phyloP scores from a whole-genome alignment of 2,113 vertebrate genomes.

The Protomyctophum bolini region DNA sequence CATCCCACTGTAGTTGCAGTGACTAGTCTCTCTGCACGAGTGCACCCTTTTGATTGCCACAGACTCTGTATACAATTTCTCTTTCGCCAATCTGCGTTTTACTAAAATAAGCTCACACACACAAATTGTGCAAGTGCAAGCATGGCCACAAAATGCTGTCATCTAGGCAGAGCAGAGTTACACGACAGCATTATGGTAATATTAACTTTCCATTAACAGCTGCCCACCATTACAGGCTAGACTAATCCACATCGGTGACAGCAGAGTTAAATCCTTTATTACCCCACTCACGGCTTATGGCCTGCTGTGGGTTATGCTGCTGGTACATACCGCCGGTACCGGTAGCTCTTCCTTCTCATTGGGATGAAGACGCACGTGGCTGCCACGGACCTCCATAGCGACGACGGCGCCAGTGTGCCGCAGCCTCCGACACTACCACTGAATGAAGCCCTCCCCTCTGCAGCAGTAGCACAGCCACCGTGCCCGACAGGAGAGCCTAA shows the following conservation, averaged over 20 bases:
- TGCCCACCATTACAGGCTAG: slow-evolving; percentile 6
- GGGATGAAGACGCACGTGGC: slow-evolving; percentile 32
- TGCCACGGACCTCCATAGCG: slow-evolving; percentile 49
- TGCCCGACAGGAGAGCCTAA: not conserved
- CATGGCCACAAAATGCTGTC: not conserved
- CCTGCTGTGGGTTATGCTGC: not conserved
- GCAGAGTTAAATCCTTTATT: not conserved
- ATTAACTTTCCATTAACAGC: slow-evolving; percentile 30
- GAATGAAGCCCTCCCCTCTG: not conserved
- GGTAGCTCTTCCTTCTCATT: slow-evolving; percentile 48
- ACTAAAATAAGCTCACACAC: slow-evolving; percentile 7
- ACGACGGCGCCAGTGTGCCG: slow-evolving; percentile 51
- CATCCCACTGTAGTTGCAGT: not conserved
- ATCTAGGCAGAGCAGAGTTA: slow-evolving; percentile 7
- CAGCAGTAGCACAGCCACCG: slow-evolving; percentile 5
- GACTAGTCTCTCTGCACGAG: not conserved
- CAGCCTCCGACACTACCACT: slow-evolving; percentile 6
- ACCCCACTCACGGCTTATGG: slow-evolving; percentile 7
- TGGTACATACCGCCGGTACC: slow-evolving; percentile 62
- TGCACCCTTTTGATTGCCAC: not conserved
- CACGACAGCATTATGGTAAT: not conserved
- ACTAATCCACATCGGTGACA: slow-evolving; percentile 35
- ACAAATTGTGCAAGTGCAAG: not conserved
- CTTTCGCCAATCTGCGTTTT: not conserved
- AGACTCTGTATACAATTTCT: slow-evolving; percentile 1